Base-by-base conservation (phyloP, 2,888 invertebrate species). In the Coleophora flavipennella region DNA sequence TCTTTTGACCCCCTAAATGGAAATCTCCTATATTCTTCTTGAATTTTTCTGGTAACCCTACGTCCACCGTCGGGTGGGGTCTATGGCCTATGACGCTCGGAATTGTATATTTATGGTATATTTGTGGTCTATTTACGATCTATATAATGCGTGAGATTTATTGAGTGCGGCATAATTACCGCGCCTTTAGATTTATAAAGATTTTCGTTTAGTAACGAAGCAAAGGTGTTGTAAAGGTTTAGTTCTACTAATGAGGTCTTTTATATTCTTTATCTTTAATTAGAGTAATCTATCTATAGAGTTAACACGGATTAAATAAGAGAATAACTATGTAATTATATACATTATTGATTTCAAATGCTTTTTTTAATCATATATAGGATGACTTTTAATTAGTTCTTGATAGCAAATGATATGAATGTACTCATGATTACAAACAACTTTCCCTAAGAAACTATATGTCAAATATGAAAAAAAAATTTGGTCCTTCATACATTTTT, bases 111-210 rank as follows among this genome's bases (percentile, higher is more conserved):
- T 73, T 49, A 75, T 72, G 62, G 67, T 66, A 61, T 68, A 69
- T 69, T 69, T 65, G 67, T 67, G 63, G 66, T 72, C 59, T 67
- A 73, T 78, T 79, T 77, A 78, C 66, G 68, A 62, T 63, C 72
- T 69, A 70, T 74, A 76, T 73, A 72, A 72, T 75, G 63, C 54
- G 49, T 53, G 59, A 72, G 74, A 80, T 80, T 79, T 79, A 79
- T 79, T 66, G 63, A 52, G 67, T 72, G 70, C 62, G 56, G 62
- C 62, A 67, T 74, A 77, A 81, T 81, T 80, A 81, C 76, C 69
- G 62, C 64, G 64, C 55, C 61, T 55, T 65, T 62, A 63, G 67
- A 72, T 73, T 73, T 71, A 75, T 62, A 62, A 43, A 53, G 50
- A 55, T 61, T 62, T 51, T 20, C 3, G 20, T 20, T 55, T 50